phyloP scores from a whole-genome alignment of 1,140 invertebrate species.

The Halictus rubicundus region DNA sequence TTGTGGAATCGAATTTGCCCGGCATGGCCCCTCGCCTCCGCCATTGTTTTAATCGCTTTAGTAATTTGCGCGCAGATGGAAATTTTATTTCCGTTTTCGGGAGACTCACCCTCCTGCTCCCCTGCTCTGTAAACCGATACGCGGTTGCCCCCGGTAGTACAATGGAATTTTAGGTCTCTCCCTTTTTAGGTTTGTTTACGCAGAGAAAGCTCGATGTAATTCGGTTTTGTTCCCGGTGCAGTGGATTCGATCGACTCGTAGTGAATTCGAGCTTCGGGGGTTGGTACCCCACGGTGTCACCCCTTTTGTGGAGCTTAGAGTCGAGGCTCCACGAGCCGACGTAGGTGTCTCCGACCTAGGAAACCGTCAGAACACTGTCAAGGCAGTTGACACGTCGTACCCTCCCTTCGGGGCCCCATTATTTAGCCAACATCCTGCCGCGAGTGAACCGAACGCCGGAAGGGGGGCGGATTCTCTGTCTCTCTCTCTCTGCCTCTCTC shows the following conservation, averaged over 20 bases:
- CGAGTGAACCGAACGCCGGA: slow-evolving; percentile 56
- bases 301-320: slow-evolving; percentile 18
- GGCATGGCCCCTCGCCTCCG: not conserved
- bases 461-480: slow-evolving; percentile 10
- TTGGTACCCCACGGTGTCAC: not conserved
- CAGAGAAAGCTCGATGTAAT: not conserved
- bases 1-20: slow-evolving; percentile 20
- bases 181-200: not conserved
- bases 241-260: not conserved
- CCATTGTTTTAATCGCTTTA: slow-evolving; percentile 49
- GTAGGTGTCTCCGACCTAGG: slow-evolving; percentile 52
- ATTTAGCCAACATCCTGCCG: slow-evolving; percentile 78
- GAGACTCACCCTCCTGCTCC: not conserved
- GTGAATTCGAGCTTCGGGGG: not conserved
- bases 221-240: not conserved
- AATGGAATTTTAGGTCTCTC: slow-evolving; percentile 1
- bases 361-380: slow-evolving; percentile 74
- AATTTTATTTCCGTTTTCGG: slow-evolving; percentile 49
- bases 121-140: slow-evolving; percentile 35
- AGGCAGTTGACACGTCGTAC: slow-evolving; percentile 77
- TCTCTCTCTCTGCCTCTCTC: slow-evolving; percentile 13
- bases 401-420: slow-evolving; percentile 74
- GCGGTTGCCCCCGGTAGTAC: not conserved
- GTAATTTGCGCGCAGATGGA: slow-evolving; percentile 38
- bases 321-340: slow-evolving; percentile 51